Evolutionary conservation across 2,113 vertebrate species (phyloP).

Genomic region (Hymenochirus boettgeri): DNA sequence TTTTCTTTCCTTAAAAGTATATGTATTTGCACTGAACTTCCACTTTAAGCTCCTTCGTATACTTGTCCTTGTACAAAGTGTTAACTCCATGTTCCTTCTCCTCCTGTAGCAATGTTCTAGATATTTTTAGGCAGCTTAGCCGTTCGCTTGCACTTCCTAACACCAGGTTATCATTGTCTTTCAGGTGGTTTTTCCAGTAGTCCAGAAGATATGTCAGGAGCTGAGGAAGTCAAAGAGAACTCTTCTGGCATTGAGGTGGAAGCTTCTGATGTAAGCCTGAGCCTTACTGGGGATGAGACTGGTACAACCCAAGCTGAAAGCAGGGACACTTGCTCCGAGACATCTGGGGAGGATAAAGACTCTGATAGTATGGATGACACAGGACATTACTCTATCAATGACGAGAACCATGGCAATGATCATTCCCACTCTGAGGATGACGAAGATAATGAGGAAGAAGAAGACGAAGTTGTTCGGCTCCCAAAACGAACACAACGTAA

Average conservation of each 20-base stretch:
- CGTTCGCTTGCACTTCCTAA: too few species aligned
- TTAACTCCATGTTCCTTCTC: too few species aligned
- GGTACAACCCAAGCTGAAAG: conserved; percentile 56
- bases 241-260: conserved; percentile 72
- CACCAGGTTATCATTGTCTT: background rate
- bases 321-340: conserved; percentile 59
- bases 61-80: too few species aligned
- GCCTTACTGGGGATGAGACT: conserved; percentile 63
- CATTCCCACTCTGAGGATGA: conserved; percentile 71
- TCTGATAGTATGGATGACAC: conserved; percentile 94
- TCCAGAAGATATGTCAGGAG: conserved; percentile 64
- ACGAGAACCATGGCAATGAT: conserved; percentile 67
- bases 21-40: too few species aligned
- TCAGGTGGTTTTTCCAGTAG: conserved; percentile 68
- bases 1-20: too few species aligned
- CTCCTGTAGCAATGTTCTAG: too few species aligned
- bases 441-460: conserved; percentile 62
- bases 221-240: conserved; percentile 64
- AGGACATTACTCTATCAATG: conserved; percentile 79
- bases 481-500: conserved; percentile 56
- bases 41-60: too few species aligned
- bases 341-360: conserved; percentile 77
- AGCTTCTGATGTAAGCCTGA: conserved; percentile 66
- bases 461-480: conserved; percentile 54
- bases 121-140: too few species aligned